phyloP scores from a whole-genome alignment of 2,797 vertebrate genomes.

The Melanotaenia trifasciata region DNA sequence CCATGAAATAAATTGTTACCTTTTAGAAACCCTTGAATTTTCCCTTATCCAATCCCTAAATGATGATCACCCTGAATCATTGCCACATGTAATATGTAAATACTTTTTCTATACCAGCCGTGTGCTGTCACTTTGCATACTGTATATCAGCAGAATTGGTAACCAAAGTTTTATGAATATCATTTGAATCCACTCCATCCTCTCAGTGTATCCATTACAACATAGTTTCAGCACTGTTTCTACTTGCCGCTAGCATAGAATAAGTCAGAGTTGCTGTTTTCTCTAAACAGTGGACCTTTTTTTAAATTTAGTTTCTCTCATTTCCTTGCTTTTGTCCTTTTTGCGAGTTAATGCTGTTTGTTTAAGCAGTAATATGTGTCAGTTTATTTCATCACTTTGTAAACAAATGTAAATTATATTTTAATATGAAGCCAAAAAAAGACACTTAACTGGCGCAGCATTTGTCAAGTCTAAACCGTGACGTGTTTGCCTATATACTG shows the following conservation, averaged over 20 bases:
- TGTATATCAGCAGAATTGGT: conserved; percentile 82
- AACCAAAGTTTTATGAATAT: conserved; percentile 86
- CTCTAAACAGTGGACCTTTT: conserved; percentile 18
- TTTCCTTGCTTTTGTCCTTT: conserved; percentile 53
- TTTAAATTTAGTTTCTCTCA: conserved; percentile 22
- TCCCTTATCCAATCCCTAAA: conserved; percentile 31
- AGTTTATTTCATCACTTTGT: conserved; percentile 84
- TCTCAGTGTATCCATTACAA: conserved; percentile 42
- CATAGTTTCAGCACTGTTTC: conserved; percentile 50
- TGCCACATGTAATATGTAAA: conserved; percentile 77
- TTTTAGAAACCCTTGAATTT: conserved; percentile 30
- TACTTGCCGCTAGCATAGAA: conserved; percentile 40
- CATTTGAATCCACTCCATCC: conserved; percentile 69
- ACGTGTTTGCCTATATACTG: conserved; percentile 88
- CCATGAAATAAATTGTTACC: conserved; percentile 37
- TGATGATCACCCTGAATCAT: conserved; percentile 51
- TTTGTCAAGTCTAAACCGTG: conserved; percentile 88
- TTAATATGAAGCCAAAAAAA: conserved; percentile 85
- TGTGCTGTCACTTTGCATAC: conserved; percentile 79
- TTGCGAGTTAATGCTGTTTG: conserved; percentile 65
- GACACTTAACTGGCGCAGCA: conserved; percentile 82
- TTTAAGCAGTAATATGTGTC: conserved; percentile 73
- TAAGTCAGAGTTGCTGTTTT: conserved; percentile 38
- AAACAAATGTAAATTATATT: conserved; percentile 90
- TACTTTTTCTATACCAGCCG: conserved; percentile 79